Evolutionary conservation across 2,797 vertebrate species (phyloP), one percentile per base, ranked within the genome.

Genomic region (Centropyge bicolor): DNA sequence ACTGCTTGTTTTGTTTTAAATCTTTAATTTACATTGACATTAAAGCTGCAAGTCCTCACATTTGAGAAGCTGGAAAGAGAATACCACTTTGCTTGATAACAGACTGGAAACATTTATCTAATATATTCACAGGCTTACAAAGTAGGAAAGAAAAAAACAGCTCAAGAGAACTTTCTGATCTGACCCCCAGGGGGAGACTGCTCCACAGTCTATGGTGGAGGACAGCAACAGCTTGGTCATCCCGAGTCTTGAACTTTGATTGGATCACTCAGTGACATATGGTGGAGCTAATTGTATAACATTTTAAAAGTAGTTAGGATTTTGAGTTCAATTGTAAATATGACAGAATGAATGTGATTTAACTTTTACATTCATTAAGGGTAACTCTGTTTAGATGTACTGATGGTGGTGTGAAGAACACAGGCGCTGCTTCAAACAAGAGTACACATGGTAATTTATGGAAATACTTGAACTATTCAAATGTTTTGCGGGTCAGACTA

Each of bases 401-500:
- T 38, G 6, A 19, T 19, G 41, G 22, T 6, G 8, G 35, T 60
- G 64, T 57, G 38, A 49, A 48, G 19, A 48, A 31, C 20, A 5
- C 66, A 67, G 68, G 63, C 66, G 49, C 2, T 60, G 17, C 36
- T n/a, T 17, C 19, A 56, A 17, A 69, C 31, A 61, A 7, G 27
- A 36, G 62, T 12, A 5, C 11, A 12, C 10, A 65, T 83, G 64
- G 22, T 76, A 74, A 76, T 83, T 85, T 82, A 82, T 84, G 68
- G 27, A 91, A 91, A 86, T 83, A 7, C 14, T 63, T 38, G 3
- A 66, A 41, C 38, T 74, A 71, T 86, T 85, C 61, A 83, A 83
- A 88, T 86, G 46, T 68, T 35, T 72, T 82, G 48, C 68, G 68
- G 67, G 36, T 72, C 16, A 31, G 35, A 65, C 62, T 24, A 51